Percentiles rank a stretch among this genome's conserved stretches.
Conservation (phyloP, 2,888 invertebrate species). For the Callyntrura guangdongensis region DNA sequence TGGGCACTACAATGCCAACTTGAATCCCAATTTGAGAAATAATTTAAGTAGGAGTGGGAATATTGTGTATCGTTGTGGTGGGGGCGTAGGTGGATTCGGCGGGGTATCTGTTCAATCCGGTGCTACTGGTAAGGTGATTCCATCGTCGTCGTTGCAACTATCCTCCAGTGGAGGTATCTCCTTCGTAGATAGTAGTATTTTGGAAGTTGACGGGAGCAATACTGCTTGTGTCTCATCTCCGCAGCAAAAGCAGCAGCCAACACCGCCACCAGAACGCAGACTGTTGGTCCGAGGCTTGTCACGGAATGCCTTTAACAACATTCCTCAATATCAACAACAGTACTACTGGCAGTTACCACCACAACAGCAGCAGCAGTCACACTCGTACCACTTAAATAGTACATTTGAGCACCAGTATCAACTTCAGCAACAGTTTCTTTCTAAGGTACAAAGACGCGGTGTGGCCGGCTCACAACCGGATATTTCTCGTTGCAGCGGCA, state of each 20-base stretch:
- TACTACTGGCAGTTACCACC: not conserved
- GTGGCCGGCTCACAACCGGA: conserved; percentile 75
- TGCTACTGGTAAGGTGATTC: not conserved
- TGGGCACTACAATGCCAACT: conserved; percentile 67
- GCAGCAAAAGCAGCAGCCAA: conserved; percentile 5
- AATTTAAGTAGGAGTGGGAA: conserved; percentile 73
- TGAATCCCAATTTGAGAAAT: conserved; percentile 69
- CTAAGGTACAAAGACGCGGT: conserved; percentile 56
- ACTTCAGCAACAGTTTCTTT: conserved; percentile 65
- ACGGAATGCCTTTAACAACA: conserved; percentile 69
- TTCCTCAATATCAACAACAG: conserved; percentile 49
- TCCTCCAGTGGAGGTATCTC: conserved; percentile 57
- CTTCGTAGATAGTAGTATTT: conserved; percentile 60
- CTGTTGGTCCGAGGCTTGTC: conserved; percentile 71
- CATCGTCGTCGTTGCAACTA: conserved; percentile 6
- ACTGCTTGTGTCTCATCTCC: conserved; percentile 17
- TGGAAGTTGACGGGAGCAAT: conserved; percentile 53
- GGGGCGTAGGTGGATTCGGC: conserved; percentile 31
- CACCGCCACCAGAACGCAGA: conserved; percentile 69
- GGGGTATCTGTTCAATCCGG: not conserved
- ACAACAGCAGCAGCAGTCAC: conserved; percentile 43
- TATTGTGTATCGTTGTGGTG: conserved; percentile 68
- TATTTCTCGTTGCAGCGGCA: conserved; percentile 60
- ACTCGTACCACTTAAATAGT: conserved; percentile 32
- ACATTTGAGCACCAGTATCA: conserved; percentile 61